A percentile compares a stretch with the other conserved stretches of the same genome.
These are phyloP conservation scores for Meloe dianella DNA, from an alignment of 2,888 invertebrate genomes.

Conservation along the genomic window DNA sequence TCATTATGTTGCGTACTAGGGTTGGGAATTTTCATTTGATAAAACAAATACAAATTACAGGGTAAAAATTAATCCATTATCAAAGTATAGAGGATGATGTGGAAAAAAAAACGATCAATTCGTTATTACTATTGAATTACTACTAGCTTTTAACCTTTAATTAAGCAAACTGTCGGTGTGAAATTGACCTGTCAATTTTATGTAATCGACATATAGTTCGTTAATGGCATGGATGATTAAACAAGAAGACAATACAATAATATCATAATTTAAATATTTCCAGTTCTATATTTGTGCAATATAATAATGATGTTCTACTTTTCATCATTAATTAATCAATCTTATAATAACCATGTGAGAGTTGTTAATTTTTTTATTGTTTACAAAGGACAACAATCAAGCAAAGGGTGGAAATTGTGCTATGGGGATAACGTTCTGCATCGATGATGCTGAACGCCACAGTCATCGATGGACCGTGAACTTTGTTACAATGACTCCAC, in stretches of 20 bases:
- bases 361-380: background rate
- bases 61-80: slow-evolving; percentile 24
- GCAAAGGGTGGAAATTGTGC: slow-evolving; percentile 11
- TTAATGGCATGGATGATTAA: slow-evolving; percentile 34
- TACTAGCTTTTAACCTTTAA: slow-evolving; percentile 34
- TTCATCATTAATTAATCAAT: background rate
- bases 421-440: slow-evolving; percentile 28
- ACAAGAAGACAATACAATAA: background rate
- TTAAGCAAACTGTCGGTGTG: slow-evolving; percentile 40
- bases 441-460: slow-evolving; percentile 34
- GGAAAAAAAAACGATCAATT: background rate
- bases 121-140: slow-evolving; percentile 17
- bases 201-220: slow-evolving; percentile 29
- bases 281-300: background rate
- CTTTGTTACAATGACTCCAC: slow-evolving; percentile 34
- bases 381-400: background rate
- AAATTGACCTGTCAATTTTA: slow-evolving; percentile 41
- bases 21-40: background rate
- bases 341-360: background rate
- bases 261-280: background rate
- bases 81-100: background rate
- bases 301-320: background rate
- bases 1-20: slow-evolving; percentile 7
- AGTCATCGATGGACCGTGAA: slow-evolving; percentile 36
- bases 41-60: slow-evolving; percentile 20